A percentile compares a stretch with the other conserved stretches of the same genome.
Evolutionary conservation across 2,113 vertebrate genomes (phyloP).

Genomic region (Triplophysa siluroides): DNA sequence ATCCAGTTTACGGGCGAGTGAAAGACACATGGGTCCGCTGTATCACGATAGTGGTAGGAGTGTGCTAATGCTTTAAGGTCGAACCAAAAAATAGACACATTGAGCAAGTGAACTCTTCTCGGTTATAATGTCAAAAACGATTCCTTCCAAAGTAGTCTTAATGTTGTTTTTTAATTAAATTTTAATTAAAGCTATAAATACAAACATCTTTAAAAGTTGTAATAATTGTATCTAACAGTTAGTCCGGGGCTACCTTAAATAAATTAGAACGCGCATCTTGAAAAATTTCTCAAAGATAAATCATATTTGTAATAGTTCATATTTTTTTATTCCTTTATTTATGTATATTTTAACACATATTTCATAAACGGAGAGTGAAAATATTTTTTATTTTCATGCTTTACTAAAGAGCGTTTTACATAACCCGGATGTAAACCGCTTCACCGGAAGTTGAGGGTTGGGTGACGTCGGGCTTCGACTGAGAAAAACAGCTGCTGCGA

Average conservation of each 20-base stretch:
- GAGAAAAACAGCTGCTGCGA: conserved; percentile 44
- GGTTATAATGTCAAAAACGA: background rate
- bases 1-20: background rate
- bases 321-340: background rate
- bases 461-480: conserved; percentile 48
- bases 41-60: background rate
- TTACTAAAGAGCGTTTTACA: background rate
- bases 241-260: conserved; percentile 10
- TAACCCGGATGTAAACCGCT: conserved; percentile 49
- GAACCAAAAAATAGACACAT: background rate
- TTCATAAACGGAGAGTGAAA: background rate
- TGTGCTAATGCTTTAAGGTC: conserved; percentile 18
- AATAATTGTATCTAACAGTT: background rate
- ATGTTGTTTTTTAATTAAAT: too few relatives aligned
- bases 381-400: background rate
- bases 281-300: background rate
- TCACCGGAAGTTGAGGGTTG: conserved; percentile 42
- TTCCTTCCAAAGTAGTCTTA: too few relatives aligned
- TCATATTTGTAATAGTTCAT: background rate
- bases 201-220: background rate
- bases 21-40: background rate
- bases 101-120: background rate
- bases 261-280: background rate
- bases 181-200: too few relatives aligned
- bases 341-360: background rate